Evolutionary conservation across 2,888 invertebrate species (phyloP).

Genomic region (Papilio gigon): DNA sequence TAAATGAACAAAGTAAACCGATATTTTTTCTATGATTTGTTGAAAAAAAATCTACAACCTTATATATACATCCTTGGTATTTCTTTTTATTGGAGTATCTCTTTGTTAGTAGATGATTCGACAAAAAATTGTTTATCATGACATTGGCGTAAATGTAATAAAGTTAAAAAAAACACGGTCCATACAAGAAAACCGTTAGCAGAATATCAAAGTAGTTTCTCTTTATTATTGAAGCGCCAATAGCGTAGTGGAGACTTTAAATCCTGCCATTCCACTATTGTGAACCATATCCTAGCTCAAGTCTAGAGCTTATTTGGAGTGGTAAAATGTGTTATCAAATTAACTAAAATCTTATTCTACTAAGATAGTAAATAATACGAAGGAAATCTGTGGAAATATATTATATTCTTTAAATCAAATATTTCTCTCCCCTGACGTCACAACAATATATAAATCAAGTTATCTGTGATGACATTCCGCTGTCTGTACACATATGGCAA

Average conservation of each 20-base stretch:
- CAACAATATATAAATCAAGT: background rate
- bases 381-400: constrained; percentile 23
- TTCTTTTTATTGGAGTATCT: background rate
- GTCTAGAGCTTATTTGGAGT: too few relatives aligned
- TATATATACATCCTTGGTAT: background rate
- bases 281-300: too few relatives aligned
- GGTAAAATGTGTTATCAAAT: too few relatives aligned
- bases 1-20: background rate
- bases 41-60: background rate
- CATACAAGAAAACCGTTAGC: too few relatives aligned
- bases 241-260: too few relatives aligned
- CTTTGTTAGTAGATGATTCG: background rate
- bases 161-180: background rate
- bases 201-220: too few relatives aligned
- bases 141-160: background rate
- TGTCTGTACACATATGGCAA: constrained; percentile 30
- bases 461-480: constrained; percentile 17
- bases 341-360: background rate
- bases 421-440: background rate
- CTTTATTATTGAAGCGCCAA: too few relatives aligned
- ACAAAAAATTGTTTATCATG: background rate
- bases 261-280: too few relatives aligned
- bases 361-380: constrained; percentile 21
- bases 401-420: constrained; percentile 24
- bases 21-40: background rate